Base-by-base conservation (phyloP, 2,888 invertebrate genomes). In the Glaucopsyche alexis region DNA sequence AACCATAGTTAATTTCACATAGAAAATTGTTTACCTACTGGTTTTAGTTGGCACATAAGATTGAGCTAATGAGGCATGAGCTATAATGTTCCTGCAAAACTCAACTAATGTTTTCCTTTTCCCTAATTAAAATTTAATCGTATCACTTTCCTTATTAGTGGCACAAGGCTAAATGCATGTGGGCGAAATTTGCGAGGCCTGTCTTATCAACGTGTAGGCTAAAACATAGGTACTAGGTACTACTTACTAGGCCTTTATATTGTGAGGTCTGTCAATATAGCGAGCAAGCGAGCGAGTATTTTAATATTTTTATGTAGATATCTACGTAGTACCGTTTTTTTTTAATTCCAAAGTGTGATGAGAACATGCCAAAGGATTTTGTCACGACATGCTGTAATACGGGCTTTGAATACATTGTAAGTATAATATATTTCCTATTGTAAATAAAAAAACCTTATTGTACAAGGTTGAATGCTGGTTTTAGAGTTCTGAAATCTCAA, bases 161-260 rank as follows among this genome's bases (percentile, higher is more conserved):
- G 55, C 29, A 60, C 60, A 60, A 60, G 60, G 60, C 19, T 6
- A 60, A 60, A 60, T 29, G 13, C 38, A 60, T 60, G 60, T 60
- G 60, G 60, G 60, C 7, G 2, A 60, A 60, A 60, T 60, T 60
- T 29, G 60, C 60, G 60, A 60, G 60, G 60, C 60, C 60, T 60
- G 29, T 60, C 6, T 60, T 29, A 60, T 60, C 29, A 29, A 7
- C 60, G 6, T 29, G 14, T 60, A 29, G 29, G 60, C 60, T 60
- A 16, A n/a, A 4, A 16, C 52, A 55, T 55, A n/a, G n/a, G n/a
- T n/a, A n/a, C n/a, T n/a, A n/a, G n/a, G n/a, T n/a, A 42, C 42
- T 42, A 42, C 42, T 29, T 3, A 49, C 50, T n/a, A 9, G 16
- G 16, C 11, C 11, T 55, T 60, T 60, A 60, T 29, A 60, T 60